A percentile compares a stretch with the other conserved stretches of the same genome.
phyloP scores from a whole-genome alignment of 2,888 invertebrate species.

The Hydraecia micacea region DNA sequence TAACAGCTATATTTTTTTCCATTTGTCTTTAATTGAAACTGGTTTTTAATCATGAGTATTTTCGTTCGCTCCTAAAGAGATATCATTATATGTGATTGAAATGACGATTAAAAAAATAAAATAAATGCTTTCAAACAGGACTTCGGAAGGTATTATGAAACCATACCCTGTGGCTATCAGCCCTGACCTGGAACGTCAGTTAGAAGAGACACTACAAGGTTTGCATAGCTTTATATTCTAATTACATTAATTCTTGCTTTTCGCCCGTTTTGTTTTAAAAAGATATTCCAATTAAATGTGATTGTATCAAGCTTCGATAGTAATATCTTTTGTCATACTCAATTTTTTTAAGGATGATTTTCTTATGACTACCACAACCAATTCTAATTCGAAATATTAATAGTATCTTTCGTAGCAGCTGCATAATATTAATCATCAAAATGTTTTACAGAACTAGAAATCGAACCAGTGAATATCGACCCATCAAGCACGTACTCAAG shows the following conservation, averaged over 20 bases:
- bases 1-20: background rate
- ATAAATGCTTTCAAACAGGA: conserved; percentile 70
- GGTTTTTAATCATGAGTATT: too few species aligned
- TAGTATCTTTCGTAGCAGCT: background rate
- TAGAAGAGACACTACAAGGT: conserved; percentile 90
- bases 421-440: background rate
- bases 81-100: too few species aligned
- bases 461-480: conserved; percentile 79
- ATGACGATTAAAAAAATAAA: too few species aligned
- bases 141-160: conserved; percentile 93
- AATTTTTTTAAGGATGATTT: background rate
- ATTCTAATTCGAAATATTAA: background rate
- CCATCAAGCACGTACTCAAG: conserved; percentile 54
- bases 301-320: background rate
- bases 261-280: background rate
- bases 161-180: conserved; percentile 94
- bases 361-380: background rate
- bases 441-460: conserved; percentile 76
- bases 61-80: too few species aligned
- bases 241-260: background rate
- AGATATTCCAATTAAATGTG: background rate
- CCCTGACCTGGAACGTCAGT: conserved; percentile 92
- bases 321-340: background rate
- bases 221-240: background rate
- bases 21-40: too few species aligned